These are phyloP conservation scores for Puntigrus tetrazona DNA, from an alignment of 2,113 vertebrate species.

Conservation along the genomic window DNA sequence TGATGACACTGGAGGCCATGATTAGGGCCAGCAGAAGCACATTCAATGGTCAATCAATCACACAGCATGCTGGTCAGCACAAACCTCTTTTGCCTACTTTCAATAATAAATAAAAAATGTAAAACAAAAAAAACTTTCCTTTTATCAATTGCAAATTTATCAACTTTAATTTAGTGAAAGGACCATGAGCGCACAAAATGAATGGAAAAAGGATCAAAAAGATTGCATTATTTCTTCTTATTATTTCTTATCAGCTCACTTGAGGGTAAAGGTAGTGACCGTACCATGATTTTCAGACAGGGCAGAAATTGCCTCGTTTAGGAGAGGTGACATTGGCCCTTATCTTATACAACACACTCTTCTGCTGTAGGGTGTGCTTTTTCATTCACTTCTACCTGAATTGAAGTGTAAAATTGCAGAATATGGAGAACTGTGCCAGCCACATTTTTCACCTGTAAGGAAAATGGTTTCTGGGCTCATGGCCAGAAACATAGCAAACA, in stretches of 20 bases:
- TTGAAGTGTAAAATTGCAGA: neutral
- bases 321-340: neutral
- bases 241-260: neutral
- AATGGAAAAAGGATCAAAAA: neutral
- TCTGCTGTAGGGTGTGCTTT: conserved; percentile 20
- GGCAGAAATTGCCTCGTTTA: conserved; percentile 7
- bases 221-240: neutral
- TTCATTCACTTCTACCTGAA: conserved; percentile 7
- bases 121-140: neutral
- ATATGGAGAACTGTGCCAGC: conserved; percentile 10
- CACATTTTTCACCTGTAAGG: conserved; percentile 19
- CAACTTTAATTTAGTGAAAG: neutral
- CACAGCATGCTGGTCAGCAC: neutral
- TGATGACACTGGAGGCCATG: neutral
- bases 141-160: neutral
- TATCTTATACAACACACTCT: conserved; percentile 2
- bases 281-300: conserved; percentile 8
- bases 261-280: neutral
- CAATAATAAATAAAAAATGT: too few relatives aligned
- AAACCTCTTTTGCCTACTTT: neutral
- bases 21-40: neutral
- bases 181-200: neutral
- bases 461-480: neutral
- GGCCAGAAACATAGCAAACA: neutral
- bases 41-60: neutral